phyloP scores from a whole-genome alignment of 1,140 invertebrate species.

The Lethrus apterus region DNA sequence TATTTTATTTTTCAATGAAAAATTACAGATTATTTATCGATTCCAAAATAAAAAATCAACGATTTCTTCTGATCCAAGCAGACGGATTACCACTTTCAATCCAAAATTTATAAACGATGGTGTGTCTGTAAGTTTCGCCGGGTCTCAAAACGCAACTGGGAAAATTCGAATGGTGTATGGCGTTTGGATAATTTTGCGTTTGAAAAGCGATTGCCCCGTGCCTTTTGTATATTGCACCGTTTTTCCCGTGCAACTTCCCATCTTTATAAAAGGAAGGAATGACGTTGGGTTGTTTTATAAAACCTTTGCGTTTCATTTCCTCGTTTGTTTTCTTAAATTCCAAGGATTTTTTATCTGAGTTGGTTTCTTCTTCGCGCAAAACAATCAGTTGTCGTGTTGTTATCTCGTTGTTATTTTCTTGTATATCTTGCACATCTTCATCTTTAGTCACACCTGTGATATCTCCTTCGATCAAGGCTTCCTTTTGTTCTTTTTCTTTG shows the following conservation, averaged over 20 bases:
- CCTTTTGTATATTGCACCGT: slow-evolving; percentile 55
- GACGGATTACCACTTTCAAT: slow-evolving; percentile 29
- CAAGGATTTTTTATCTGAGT: neutral
- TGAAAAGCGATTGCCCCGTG: slow-evolving; percentile 75
- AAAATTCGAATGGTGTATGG: slow-evolving; percentile 67
- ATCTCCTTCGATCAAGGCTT: no score
- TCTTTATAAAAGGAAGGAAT: slow-evolving; percentile 29
- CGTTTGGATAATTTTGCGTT: slow-evolving; percentile 81
- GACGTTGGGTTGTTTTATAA: slow-evolving; percentile 12
- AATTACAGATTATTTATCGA: no score
- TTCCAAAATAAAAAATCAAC: no score
- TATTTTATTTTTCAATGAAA: no score
- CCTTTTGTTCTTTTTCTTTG: no score
- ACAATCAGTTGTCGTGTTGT: no score
- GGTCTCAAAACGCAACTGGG: slow-evolving; percentile 60
- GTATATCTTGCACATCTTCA: no score
- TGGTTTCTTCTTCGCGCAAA: neutral
- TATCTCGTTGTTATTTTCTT: no score
- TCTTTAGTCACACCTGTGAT: no score
- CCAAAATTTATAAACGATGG: slow-evolving; percentile 53
- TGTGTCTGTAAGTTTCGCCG: slow-evolving; percentile 57
- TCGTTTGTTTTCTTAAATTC: no score
- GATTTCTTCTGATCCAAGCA: slow-evolving; percentile 28
- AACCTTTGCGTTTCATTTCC: neutral
- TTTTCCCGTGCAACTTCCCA: slow-evolving; percentile 55